These are phyloP conservation scores for Zaprionus ornatus DNA, from an alignment of 1,140 invertebrate species.

Conservation along the genomic window DNA sequence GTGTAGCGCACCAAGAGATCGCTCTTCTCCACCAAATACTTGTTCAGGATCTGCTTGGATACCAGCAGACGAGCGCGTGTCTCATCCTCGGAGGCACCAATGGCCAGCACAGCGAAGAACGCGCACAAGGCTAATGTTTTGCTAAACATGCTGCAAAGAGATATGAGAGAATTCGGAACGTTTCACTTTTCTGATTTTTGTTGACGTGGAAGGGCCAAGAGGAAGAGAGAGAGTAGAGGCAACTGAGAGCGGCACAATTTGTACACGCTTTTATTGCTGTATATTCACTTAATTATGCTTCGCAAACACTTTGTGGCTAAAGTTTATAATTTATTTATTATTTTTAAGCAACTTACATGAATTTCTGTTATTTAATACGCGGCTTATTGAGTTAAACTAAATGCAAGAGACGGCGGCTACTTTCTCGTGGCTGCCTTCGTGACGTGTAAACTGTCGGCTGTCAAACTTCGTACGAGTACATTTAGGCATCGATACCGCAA, in stretches of 20 bases:
- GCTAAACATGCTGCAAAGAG: conserved; percentile 70
- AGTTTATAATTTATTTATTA: background rate
- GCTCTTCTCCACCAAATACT: conserved; percentile 99
- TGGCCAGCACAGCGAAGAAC: conserved; percentile 64
- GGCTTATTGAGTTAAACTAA: conserved; percentile 46
- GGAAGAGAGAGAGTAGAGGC: conserved; percentile 1
- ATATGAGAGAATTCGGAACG: conserved; percentile 17
- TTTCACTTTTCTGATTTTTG: conserved; percentile 70
- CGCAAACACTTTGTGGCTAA: background rate
- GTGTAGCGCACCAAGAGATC: conserved; percentile 97
- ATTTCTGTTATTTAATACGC: conserved; percentile 43
- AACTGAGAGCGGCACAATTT: conserved; percentile 12
- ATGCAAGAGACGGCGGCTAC: conserved; percentile 40
- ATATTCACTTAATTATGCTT: conserved; percentile 15
- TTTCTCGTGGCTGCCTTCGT: conserved; percentile 70
- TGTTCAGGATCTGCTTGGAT: conserved; percentile 97
- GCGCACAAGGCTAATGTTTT: conserved; percentile 62
- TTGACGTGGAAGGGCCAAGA: conserved; percentile 75
- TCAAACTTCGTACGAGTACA: conserved; percentile 51
- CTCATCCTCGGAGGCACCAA: conserved; percentile 86
- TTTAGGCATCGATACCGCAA: conserved; percentile 30
- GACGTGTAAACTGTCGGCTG: conserved; percentile 76
- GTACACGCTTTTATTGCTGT: background rate
- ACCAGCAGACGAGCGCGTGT: conserved; percentile 90
- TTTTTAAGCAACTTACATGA: conserved; percentile 62